phyloP scores from a whole-genome alignment of 1,140 invertebrate genomes.

The Scaptomyza montana region DNA sequence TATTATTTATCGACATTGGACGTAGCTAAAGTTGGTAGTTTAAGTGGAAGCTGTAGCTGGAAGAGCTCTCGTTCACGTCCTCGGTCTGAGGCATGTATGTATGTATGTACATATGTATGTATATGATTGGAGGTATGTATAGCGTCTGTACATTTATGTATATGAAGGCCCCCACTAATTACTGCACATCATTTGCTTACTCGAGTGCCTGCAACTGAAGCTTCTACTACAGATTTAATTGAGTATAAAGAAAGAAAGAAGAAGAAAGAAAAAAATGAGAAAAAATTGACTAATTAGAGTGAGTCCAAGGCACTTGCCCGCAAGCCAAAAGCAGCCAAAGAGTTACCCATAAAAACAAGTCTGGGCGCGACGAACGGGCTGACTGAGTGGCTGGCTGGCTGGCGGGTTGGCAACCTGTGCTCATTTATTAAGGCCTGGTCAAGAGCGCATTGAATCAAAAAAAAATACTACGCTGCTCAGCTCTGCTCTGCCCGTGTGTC shows the following conservation, averaged over 20 bases:
- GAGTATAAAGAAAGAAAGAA: constrained; percentile 62
- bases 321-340: constrained; percentile 51
- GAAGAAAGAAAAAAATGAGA: background rate
- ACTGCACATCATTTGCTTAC: constrained; percentile 81
- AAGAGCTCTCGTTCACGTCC: background rate
- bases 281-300: constrained; percentile 81
- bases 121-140: constrained; percentile 12
- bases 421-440: constrained; percentile 80
- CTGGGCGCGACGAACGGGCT: constrained; percentile 17
- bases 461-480: constrained; percentile 35
- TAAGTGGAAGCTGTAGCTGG: constrained; percentile 44
- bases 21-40: constrained; percentile 22
- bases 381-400: constrained; percentile 8
- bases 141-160: constrained; percentile 6
- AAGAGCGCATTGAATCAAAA: constrained; percentile 80
- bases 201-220: constrained; percentile 58
- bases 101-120: constrained; percentile 41
- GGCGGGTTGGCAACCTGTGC: constrained; percentile 60
- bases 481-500: constrained; percentile 51
- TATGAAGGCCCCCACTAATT: constrained; percentile 65
- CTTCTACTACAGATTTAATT: constrained; percentile 71
- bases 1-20: constrained; percentile 70
- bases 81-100: constrained; percentile 6
- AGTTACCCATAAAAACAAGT: constrained; percentile 64
- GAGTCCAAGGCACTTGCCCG: constrained; percentile 74